Evolutionary conservation across 2,797 vertebrate genomes (phyloP).

Genomic region (Hypotaenidia okinawae): DNA sequence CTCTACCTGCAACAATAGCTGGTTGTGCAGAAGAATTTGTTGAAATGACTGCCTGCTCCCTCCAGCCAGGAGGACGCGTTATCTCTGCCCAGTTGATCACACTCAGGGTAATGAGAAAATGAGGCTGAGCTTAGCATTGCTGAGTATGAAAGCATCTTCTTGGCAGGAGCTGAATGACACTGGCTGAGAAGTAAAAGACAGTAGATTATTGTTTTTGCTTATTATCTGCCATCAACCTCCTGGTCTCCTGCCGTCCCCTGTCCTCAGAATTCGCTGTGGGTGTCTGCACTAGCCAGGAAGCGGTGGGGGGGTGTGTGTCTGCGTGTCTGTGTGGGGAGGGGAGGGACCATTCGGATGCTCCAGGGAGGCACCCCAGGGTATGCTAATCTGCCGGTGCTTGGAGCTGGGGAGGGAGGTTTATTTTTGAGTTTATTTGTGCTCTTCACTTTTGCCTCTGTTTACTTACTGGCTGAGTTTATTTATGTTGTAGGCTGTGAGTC

Average conservation of each 20-base stretch:
- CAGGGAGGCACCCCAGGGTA: conserved; percentile 32
- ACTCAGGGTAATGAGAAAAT: conserved; percentile 76
- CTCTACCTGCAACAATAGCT: conserved; percentile 81
- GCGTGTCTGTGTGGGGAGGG: not conserved
- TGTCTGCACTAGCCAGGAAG: conserved; percentile 68
- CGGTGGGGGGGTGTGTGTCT: not conserved
- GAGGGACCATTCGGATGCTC: not conserved
- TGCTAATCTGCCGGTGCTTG: conserved; percentile 50
- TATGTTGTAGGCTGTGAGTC: conserved; percentile 73
- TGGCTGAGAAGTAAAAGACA: conserved; percentile 78
- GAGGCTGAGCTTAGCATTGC: conserved; percentile 78
- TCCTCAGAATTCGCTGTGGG: conserved; percentile 73
- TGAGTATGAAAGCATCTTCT: conserved; percentile 79
- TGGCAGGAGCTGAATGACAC: conserved; percentile 79
- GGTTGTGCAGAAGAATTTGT: conserved; percentile 79
- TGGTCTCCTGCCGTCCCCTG: conserved; percentile 76
- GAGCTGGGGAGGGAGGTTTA: conserved; percentile 42
- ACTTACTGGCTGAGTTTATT: conserved; percentile 75
- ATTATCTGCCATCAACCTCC: conserved; percentile 80
- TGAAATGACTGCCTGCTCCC: conserved; percentile 77
- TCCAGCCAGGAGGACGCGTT: conserved; percentile 69
- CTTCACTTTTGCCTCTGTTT: conserved; percentile 77
- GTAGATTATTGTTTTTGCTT: conserved; percentile 82
- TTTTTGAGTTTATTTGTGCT: conserved; percentile 75
- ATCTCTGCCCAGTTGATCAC: conserved; percentile 78